These are phyloP conservation scores for Catostomus latipinnis DNA, from an alignment of 2,797 vertebrate genomes.

Conservation along the genomic window DNA sequence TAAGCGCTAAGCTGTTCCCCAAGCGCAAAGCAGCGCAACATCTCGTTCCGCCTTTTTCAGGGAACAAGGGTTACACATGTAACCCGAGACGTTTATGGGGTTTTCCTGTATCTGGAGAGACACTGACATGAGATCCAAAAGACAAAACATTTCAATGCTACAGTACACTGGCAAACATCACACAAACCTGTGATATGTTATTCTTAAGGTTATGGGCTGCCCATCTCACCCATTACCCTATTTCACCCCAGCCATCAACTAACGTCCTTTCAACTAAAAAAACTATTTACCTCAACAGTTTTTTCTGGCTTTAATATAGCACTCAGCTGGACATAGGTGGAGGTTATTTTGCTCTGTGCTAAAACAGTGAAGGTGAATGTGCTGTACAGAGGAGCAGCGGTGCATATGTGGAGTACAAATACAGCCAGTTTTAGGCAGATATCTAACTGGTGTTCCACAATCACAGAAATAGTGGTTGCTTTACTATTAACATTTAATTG, in stretches of 20 bases:
- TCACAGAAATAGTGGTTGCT: background rate
- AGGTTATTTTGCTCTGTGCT: slow-evolving; percentile 33
- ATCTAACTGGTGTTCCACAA: background rate
- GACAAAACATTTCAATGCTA: slow-evolving; percentile 42
- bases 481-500: background rate
- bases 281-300: slow-evolving; percentile 16
- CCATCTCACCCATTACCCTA: background rate
- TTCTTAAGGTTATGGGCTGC: background rate
- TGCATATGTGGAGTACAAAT: slow-evolving; percentile 10
- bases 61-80: too few relatives aligned
- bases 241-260: slow-evolving; percentile 21
- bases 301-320: slow-evolving; percentile 38
- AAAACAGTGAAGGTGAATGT: slow-evolving; percentile 34
- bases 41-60: too few relatives aligned
- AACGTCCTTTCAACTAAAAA: slow-evolving; percentile 24
- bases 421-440: slow-evolving; percentile 7
- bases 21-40: too few relatives aligned
- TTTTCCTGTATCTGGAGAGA: slow-evolving; percentile 12
- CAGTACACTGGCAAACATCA: slow-evolving; percentile 40
- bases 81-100: too few relatives aligned
- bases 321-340: slow-evolving; percentile 35
- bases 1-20: too few relatives aligned
- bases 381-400: slow-evolving; percentile 25
- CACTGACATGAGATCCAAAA: slow-evolving; percentile 9
- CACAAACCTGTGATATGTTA: slow-evolving; percentile 28